Evolutionary conservation across 2,888 invertebrate species (phyloP).

Genomic region (Eremobia ochroleuca): DNA sequence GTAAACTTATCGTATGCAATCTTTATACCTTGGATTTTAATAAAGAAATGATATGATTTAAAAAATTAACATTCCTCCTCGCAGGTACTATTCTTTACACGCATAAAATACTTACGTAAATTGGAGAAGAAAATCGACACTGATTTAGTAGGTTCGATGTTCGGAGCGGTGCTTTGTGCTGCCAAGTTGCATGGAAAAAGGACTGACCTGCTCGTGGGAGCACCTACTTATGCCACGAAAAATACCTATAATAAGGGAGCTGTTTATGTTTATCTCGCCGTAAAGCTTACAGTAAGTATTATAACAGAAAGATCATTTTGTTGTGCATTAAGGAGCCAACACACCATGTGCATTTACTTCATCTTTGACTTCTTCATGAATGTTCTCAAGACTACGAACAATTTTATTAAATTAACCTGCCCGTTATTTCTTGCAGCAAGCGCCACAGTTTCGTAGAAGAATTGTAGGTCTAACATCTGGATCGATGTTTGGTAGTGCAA

Average conservation of each 20-base stretch:
- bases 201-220: slow-evolving; percentile 91
- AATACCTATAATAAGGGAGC: slow-evolving; percentile 87
- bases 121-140: neutral
- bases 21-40: neutral
- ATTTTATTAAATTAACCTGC: neutral
- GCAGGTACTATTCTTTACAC: slow-evolving; percentile 33
- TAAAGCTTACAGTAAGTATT: slow-evolving; percentile 39
- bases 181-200: slow-evolving; percentile 79
- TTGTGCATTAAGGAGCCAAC: neutral
- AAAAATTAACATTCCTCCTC: neutral
- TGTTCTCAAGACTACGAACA: neutral
- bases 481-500: slow-evolving; percentile 70
- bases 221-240: slow-evolving; percentile 84
- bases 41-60: neutral
- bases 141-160: slow-evolving; percentile 90
- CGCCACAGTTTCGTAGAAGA: slow-evolving; percentile 26
- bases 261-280: slow-evolving; percentile 87
- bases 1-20: slow-evolving; percentile 64
- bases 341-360: neutral
- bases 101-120: fast-evolving
- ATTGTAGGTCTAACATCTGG: slow-evolving; percentile 55
- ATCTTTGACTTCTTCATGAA: neutral
- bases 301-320: neutral
- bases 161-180: slow-evolving; percentile 90
- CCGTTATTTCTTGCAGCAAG: slow-evolving; percentile 44